Conservation (phyloP, 2,113 vertebrate genomes). For the Hemiprocne comata region DNA sequence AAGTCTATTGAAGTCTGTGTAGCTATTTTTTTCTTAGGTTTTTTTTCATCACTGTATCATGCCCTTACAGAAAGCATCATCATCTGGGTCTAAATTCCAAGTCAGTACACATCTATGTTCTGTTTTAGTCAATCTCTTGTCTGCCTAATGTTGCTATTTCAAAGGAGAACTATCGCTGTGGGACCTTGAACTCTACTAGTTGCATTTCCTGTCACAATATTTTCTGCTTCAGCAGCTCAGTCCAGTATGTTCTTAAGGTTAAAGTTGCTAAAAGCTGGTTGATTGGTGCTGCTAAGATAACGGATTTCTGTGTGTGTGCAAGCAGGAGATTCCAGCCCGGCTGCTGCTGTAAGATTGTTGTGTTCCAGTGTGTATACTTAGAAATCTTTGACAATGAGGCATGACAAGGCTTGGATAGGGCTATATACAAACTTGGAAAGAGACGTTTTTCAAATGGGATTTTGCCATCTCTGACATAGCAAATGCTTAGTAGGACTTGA, state of each 20-base stretch:
- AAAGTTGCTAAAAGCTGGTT: neutral
- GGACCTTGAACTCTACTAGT: constrained; percentile 8
- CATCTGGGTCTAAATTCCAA: neutral
- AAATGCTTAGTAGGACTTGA: neutral
- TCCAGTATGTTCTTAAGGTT: neutral
- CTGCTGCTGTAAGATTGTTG: neutral
- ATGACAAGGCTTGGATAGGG: neutral
- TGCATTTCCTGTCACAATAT: neutral
- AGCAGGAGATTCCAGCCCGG: neutral
- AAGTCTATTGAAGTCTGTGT: neutral
- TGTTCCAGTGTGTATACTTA: neutral
- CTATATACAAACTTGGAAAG: neutral
- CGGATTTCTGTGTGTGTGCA: neutral
- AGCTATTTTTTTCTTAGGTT: neutral
- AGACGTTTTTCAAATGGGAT: neutral
- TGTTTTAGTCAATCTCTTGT: neutral
- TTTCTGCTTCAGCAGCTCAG: constrained; percentile 5
- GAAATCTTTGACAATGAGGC: neutral
- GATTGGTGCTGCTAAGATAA: neutral
- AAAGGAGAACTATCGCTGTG: neutral
- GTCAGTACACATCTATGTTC: neutral
- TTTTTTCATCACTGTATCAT: neutral
- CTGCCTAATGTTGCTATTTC: neutral
- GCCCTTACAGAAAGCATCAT: neutral
- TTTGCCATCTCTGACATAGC: neutral